phyloP scores from a whole-genome alignment of 2,888 invertebrate genomes.

The Opisthograptis luteolata region DNA sequence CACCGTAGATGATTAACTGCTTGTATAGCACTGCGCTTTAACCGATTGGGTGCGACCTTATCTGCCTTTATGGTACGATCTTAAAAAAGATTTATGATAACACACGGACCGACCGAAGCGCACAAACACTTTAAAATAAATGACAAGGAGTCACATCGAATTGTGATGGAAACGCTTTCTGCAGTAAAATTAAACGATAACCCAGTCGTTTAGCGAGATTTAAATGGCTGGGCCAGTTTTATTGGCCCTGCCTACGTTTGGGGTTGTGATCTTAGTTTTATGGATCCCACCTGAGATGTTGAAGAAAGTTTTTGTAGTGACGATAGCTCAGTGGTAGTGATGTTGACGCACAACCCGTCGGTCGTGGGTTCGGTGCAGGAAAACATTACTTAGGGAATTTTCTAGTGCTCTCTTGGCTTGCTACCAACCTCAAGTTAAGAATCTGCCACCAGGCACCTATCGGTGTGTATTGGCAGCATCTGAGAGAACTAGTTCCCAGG shows the following conservation, averaged over 20 bases:
- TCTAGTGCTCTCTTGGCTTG: too few relatives aligned
- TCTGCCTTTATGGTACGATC: conserved; percentile 81
- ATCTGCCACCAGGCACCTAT: too few relatives aligned
- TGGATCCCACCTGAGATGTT: conserved; percentile 51
- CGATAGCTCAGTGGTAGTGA: background rate
- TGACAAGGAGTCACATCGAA: conserved; percentile 83
- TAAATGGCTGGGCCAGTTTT: conserved; percentile 77
- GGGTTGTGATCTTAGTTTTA: conserved; percentile 65
- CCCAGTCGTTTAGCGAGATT: conserved; percentile 80
- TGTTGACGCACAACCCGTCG: too few relatives aligned
- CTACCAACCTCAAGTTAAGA: too few relatives aligned
- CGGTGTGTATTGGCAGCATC: too few relatives aligned
- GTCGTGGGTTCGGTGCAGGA: too few relatives aligned
- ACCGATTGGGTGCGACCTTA: conserved; percentile 81
- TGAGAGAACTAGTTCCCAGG: too few relatives aligned
- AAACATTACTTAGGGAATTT: too few relatives aligned
- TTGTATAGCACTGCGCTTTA: conserved; percentile 29
- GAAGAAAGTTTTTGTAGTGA: too few relatives aligned
- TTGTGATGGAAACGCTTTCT: conserved; percentile 84
- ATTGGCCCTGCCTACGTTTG: conserved; percentile 70
- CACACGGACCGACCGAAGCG: conserved; percentile 70
- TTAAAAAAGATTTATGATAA: conserved; percentile 85
- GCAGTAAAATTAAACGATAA: conserved; percentile 85
- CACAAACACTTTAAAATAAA: conserved; percentile 83
- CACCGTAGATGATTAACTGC: conserved; percentile 8